Percentiles rank a stretch among this genome's conserved stretches.
These are phyloP conservation scores for Galemys pyrenaicus DNA, from an alignment of 2,113 vertebrate species.

Conservation along the genomic window DNA sequence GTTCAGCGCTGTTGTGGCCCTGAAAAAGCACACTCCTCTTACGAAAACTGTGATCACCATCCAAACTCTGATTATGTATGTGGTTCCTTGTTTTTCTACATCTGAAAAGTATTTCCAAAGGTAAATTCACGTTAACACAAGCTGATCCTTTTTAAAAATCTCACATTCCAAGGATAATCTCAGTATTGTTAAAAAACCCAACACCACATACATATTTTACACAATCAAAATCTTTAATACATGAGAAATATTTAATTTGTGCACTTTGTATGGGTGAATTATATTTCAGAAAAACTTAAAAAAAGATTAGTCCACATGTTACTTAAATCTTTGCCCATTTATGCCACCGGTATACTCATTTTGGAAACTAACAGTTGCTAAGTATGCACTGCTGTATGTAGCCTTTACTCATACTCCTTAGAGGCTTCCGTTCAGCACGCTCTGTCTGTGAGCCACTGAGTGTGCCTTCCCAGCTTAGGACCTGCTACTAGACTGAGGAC, in stretches of 20 bases:
- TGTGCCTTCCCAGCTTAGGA: neutral
- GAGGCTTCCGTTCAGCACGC: neutral
- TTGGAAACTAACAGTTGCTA: neutral
- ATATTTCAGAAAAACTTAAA: neutral
- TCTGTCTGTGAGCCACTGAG: neutral
- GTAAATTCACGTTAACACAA: constrained; percentile 12
- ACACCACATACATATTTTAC: neutral
- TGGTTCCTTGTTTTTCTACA: neutral
- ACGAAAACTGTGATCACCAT: neutral
- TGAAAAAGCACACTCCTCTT: neutral
- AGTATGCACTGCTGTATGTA: neutral
- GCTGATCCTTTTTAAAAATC: neutral
- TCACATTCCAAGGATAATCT: neutral
- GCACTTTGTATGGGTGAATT: neutral
- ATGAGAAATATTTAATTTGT: neutral
- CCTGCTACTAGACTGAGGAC: neutral
- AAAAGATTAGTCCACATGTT: too few species aligned
- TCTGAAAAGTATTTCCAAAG: neutral
- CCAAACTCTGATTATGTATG: neutral
- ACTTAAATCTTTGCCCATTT: neutral
- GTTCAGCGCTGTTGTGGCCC: neutral
- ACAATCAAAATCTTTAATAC: neutral
- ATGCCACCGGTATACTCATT: neutral
- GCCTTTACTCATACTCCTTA: neutral
- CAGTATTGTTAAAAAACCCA: neutral